phyloP scores from a whole-genome alignment of 2,888 invertebrate genomes.

The Anodontia alba region DNA sequence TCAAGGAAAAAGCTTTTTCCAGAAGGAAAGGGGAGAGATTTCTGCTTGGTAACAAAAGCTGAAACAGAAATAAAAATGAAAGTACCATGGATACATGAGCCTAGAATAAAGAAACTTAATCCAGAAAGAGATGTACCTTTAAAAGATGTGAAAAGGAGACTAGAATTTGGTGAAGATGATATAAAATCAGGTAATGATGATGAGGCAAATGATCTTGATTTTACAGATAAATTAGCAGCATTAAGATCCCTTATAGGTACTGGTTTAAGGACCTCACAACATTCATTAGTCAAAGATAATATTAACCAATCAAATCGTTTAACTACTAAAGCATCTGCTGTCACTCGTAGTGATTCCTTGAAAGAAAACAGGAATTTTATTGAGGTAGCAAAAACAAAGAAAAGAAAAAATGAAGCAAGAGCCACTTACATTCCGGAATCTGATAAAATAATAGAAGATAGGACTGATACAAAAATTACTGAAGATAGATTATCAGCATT shows the following conservation, averaged over 20 bases:
- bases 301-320: neutral
- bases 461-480: constrained; percentile 28
- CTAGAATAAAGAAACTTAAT: neutral
- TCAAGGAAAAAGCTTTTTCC: neutral
- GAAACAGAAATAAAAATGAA: constrained; percentile 1
- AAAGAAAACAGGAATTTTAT: constrained; percentile 37
- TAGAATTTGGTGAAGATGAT: constrained; percentile 52
- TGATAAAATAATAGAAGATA: constrained; percentile 32
- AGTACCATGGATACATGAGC: neutral
- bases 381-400: constrained; percentile 7
- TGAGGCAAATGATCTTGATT: constrained; percentile 52
- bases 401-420: constrained; percentile 1
- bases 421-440: neutral
- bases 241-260: constrained; percentile 54
- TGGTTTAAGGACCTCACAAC: neutral
- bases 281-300: neutral
- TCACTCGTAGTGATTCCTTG: constrained; percentile 44
- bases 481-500: constrained; percentile 39
- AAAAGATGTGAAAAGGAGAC: constrained; percentile 46
- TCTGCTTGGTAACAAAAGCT: neutral
- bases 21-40: neutral
- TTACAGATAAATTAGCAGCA: constrained; percentile 70
- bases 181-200: constrained; percentile 29
- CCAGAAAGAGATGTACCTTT: constrained; percentile 22
- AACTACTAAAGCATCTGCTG: neutral